Percentiles rank a stretch among this genome's conserved stretches.
Conservation (phyloP, 2,888 invertebrate genomes). For the Brachypalpus laphriformis region DNA sequence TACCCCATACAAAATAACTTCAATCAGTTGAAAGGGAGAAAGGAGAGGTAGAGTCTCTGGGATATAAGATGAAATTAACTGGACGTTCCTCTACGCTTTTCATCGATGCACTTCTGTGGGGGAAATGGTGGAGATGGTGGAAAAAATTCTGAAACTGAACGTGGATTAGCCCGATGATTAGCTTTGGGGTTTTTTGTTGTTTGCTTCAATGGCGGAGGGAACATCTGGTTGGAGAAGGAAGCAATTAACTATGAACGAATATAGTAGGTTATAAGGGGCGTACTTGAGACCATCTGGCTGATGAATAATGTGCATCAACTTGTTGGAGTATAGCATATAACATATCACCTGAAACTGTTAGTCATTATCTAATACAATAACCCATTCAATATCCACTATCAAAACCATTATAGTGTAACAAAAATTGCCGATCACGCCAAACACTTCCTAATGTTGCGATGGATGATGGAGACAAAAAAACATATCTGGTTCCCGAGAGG, state of each 20-base stretch:
- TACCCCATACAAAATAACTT: slow-evolving; percentile 45
- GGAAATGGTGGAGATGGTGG: background rate
- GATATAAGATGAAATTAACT: slow-evolving; percentile 51
- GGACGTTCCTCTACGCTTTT: slow-evolving; percentile 29
- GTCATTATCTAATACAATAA: too few relatives aligned
- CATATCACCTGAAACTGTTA: too few relatives aligned
- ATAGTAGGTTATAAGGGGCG: background rate
- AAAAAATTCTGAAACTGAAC: slow-evolving; percentile 13
- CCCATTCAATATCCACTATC: too few relatives aligned
- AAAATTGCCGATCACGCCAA: too few relatives aligned
- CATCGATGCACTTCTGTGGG: slow-evolving; percentile 39
- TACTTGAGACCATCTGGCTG: background rate
- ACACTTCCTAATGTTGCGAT: too few relatives aligned
- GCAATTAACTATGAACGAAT: background rate
- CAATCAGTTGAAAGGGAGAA: slow-evolving; percentile 53
- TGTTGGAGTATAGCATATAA: too few relatives aligned
- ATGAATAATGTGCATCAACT: background rate
- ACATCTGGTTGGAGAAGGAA: background rate
- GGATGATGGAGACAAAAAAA: too few relatives aligned
- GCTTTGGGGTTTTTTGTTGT: slow-evolving; percentile 7
- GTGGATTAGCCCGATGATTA: slow-evolving; percentile 51
- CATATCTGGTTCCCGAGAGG: too few relatives aligned
- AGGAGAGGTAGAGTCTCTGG: slow-evolving; percentile 23
- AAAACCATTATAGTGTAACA: too few relatives aligned
- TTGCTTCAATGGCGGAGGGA: background rate